A percentile compares a stretch with the other conserved stretches of the same genome.
These are phyloP conservation scores for Alectoris magna DNA, from an alignment of 2,797 vertebrate species.

Conservation along the genomic window DNA sequence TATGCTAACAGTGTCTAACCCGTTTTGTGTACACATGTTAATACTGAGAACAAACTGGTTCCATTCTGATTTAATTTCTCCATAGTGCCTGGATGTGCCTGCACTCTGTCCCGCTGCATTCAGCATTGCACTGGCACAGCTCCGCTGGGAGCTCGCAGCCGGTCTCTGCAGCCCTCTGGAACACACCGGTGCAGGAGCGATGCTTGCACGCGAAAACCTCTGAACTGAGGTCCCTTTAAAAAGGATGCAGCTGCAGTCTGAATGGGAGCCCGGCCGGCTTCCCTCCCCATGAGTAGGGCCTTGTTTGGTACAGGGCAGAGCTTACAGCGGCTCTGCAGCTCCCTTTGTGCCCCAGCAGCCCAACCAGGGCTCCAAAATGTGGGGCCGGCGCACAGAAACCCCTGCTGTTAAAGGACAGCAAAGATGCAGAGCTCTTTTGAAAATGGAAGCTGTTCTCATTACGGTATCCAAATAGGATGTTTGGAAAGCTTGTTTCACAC, in stretches of 20 bases:
- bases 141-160: neutral
- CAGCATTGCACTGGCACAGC: neutral
- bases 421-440: neutral
- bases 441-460: neutral
- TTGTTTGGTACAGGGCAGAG: constrained; percentile 1
- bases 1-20: neutral
- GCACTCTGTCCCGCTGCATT: rapidly evolving
- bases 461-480: rapidly evolving
- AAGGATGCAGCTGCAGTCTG: constrained; percentile 50
- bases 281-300: neutral
- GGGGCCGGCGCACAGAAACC: neutral
- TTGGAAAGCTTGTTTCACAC: neutral
- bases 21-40: rapidly evolving
- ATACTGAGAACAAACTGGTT: rapidly evolving
- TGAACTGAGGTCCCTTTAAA: neutral
- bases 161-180: neutral
- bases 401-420: neutral
- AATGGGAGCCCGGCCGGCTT: neutral
- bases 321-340: neutral
- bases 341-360: neutral
- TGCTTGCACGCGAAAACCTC: neutral
- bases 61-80: neutral
- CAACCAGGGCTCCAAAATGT: neutral
- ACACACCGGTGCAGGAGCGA: neutral
- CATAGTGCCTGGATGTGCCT: rapidly evolving